These are phyloP conservation scores for Sebastes minor DNA, from an alignment of 2,797 vertebrate species.

Conservation along the genomic window DNA sequence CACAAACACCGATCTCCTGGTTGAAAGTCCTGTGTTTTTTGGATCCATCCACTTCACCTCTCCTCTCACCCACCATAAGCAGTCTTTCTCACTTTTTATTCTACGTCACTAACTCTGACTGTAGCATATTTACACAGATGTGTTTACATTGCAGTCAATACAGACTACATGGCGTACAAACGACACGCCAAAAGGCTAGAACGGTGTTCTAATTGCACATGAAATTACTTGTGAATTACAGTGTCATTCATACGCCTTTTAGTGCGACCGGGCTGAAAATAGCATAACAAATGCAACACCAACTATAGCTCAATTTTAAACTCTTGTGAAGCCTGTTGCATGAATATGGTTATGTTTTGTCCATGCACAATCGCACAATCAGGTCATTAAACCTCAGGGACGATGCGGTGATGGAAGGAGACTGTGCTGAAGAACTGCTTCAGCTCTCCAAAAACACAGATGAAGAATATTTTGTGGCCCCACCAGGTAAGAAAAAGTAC, in stretches of 20 bases:
- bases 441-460: constrained; percentile 83
- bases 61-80: too few relatives aligned
- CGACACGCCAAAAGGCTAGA: too few relatives aligned
- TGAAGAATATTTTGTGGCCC: constrained; percentile 95
- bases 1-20: too few relatives aligned
- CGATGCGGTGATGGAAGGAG: constrained; percentile 85
- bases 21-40: too few relatives aligned
- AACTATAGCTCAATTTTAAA: neutral
- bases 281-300: neutral
- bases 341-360: neutral
- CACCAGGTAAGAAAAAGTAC: constrained; percentile 85
- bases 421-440: constrained; percentile 86
- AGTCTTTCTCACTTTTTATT: too few relatives aligned
- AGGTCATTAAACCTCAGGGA: constrained; percentile 89
- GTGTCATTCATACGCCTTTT: too few relatives aligned
- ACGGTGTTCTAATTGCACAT: too few relatives aligned
- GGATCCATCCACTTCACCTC: too few relatives aligned
- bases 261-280: neutral
- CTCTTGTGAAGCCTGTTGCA: neutral
- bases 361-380: constrained; percentile 15
- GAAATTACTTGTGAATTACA: too few relatives aligned
- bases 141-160: too few relatives aligned
- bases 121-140: too few relatives aligned
- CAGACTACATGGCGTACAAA: too few relatives aligned
- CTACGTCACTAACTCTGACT: accelerated